Base-by-base conservation (phyloP, 2,113 vertebrate genomes). In the Salminus brasiliensis region DNA sequence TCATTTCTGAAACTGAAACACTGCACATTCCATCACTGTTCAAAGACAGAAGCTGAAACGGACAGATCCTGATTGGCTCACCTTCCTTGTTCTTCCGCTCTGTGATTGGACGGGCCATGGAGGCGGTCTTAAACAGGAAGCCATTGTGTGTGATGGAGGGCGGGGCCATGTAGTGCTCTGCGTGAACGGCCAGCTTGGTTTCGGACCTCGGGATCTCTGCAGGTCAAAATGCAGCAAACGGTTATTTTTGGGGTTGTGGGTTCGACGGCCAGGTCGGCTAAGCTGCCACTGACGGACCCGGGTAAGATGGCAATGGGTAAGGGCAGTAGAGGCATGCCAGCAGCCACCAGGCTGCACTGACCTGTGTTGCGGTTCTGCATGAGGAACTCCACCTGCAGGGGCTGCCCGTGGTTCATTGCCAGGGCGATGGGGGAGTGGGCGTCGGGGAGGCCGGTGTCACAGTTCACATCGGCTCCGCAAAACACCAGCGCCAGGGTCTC, bases 401-500 rank as follows among this genome's bases (percentile, higher is more conserved):
- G 89, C 86, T 97, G 97, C 0, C 92, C 89, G 0, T 95, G 94
- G 78, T 92, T 86, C 53, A 88, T 84, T 0, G 97, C 96, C 78
- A 98, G 90, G 47, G 88, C 89, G 15, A 95, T 73, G 5, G 94
- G 95, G 0, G 91, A 89, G 0, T 95, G 93, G 73, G 88, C 92
- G 47, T 73, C 87, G 0, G 92, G 88, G 86, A 95, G 91, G 34
- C 93, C 95, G 0, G 95, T 94, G 76, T 90, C 90, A 85, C 96
- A 96, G 90, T 85, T 94, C 43, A 95, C 94, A 67, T 94, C 92
- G 0, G 97, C 97, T 12, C 97, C 97, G 0, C 97, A 99, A 90
- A 98, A 98, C 57, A 98, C 89, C 78, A 99, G 92, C 0, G 96
- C 93, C 49, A 97, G 89, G 0, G 96, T 97, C 92, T 99, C 97